These are phyloP conservation scores for Lepidochrysops patricia DNA, from an alignment of 2,888 invertebrate species.

Conservation along the genomic window DNA sequence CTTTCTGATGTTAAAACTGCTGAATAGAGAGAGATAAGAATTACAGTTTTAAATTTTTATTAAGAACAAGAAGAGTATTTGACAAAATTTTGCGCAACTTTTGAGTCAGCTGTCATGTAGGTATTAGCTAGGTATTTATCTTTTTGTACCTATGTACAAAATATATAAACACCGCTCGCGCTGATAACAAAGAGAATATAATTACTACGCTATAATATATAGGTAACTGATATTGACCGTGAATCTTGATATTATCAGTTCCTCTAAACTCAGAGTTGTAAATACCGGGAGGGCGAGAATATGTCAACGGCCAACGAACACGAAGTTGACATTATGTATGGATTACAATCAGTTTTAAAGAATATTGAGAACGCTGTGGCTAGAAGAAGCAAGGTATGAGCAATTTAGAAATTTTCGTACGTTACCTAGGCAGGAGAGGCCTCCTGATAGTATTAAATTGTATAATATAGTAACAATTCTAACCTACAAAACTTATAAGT, in stretches of 20 bases:
- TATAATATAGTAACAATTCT: too few species aligned
- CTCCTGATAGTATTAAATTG: too few species aligned
- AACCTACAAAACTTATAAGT: too few species aligned
- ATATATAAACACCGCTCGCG: too few species aligned
- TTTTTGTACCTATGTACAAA: too few species aligned
- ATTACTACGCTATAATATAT: too few species aligned
- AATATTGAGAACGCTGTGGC: slow-evolving; percentile 76
- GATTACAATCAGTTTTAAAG: slow-evolving; percentile 72
- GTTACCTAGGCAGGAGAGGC: too few species aligned
- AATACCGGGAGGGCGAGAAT: not conserved
- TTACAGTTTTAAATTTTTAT: not conserved
- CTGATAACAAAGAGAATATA: too few species aligned
- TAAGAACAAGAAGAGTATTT: not conserved
- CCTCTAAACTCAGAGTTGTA: not conserved
- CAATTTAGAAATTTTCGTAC: not conserved
- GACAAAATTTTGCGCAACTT: not conserved
- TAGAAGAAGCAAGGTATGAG: slow-evolving; percentile 70
- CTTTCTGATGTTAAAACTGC: too few species aligned
- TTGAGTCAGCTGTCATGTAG: not conserved
- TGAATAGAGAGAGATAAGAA: not conserved
- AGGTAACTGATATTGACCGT: not conserved
- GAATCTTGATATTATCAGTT: not conserved
- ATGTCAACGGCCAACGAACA: slow-evolving; percentile 42
- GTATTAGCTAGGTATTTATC: too few species aligned
- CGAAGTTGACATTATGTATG: slow-evolving; percentile 65